Conservation (phyloP, 2,888 invertebrate species). For the Gandaritis pyraliata region DNA sequence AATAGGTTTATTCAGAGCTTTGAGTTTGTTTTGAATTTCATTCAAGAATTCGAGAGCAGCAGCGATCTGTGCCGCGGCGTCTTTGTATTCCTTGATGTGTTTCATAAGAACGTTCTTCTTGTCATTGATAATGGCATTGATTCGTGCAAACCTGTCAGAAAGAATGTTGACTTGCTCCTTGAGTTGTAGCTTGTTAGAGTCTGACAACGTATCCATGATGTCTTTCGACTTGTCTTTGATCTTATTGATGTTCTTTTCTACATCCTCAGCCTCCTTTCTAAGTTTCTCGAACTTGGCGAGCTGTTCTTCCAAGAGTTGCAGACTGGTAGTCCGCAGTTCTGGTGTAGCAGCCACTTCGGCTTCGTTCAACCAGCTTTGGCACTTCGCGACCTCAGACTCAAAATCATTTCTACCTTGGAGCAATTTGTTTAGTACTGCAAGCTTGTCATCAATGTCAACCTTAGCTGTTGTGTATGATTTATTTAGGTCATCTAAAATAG, state of each 20-base stretch:
- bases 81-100: constrained; percentile 91
- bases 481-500: constrained; percentile 87
- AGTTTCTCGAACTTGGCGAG: constrained; percentile 93
- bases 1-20: constrained; percentile 92
- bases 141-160: constrained; percentile 90
- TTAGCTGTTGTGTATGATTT: constrained; percentile 89
- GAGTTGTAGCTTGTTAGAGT: constrained; percentile 92
- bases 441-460: constrained; percentile 89
- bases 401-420: constrained; percentile 91
- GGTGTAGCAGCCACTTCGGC: constrained; percentile 94
- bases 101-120: constrained; percentile 89
- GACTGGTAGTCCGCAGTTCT: constrained; percentile 91
- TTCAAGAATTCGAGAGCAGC: constrained; percentile 92
- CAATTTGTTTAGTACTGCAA: constrained; percentile 88
- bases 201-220: constrained; percentile 91
- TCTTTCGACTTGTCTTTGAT: constrained; percentile 92
- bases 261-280: constrained; percentile 88
- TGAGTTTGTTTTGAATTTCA: constrained; percentile 92
- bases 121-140: constrained; percentile 90
- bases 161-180: constrained; percentile 91
- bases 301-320: constrained; percentile 94
- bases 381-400: constrained; percentile 91
- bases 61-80: constrained; percentile 91
- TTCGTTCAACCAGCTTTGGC: constrained; percentile 95
- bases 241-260: constrained; percentile 89